Conservation (phyloP, 2,888 invertebrate species). For the Sclerodermus sp. region DNA sequence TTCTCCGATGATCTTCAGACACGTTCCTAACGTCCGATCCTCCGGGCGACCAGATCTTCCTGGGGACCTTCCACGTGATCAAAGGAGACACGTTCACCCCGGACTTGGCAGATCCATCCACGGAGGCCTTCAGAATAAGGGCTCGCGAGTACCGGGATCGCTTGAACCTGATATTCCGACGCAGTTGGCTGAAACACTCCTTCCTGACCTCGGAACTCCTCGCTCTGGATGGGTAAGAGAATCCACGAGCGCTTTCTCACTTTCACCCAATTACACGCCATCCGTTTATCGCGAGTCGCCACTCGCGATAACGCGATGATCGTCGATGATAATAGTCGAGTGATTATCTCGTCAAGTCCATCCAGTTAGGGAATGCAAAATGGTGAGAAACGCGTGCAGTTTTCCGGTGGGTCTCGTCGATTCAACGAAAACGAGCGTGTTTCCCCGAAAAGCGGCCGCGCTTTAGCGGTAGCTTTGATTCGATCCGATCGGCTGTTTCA, state of each 20-base stretch:
- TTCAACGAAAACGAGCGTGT: too few species aligned
- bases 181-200: conserved; percentile 74
- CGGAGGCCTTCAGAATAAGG: conserved; percentile 71
- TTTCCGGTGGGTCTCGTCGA: too few species aligned
- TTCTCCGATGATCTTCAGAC: conserved; percentile 60
- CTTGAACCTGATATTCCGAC: conserved; percentile 72
- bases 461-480: too few species aligned
- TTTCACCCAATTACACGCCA: too few species aligned
- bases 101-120: conserved; percentile 69
- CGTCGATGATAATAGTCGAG: too few species aligned
- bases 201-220: conserved; percentile 80
- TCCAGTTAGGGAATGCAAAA: conserved; percentile 3
- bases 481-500: too few species aligned
- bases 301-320: too few species aligned
- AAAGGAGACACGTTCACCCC: conserved; percentile 71
- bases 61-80: conserved; percentile 76
- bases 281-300: too few species aligned
- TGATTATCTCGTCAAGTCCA: not conserved
- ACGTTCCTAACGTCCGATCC: conserved; percentile 74
- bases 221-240: conserved; percentile 79
- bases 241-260: not conserved
- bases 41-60: conserved; percentile 78
- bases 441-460: too few species aligned
- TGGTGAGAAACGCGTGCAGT: not conserved
- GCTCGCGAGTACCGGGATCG: conserved; percentile 76